A percentile compares a stretch with the other conserved stretches of the same genome.
Conservation (phyloP, 2,113 vertebrate species). For the Hassar affinis region DNA sequence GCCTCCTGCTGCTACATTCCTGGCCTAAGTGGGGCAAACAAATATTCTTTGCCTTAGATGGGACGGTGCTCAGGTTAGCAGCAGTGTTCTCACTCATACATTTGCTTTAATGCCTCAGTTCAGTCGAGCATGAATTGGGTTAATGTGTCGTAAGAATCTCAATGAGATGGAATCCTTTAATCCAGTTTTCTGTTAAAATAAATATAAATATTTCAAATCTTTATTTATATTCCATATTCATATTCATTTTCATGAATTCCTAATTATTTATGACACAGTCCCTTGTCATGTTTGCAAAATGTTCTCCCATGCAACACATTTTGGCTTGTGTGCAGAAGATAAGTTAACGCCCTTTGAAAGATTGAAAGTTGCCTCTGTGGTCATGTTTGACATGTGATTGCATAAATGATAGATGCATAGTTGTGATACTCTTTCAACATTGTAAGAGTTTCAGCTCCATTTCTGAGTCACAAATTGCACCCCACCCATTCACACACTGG, state of each 20-base stretch:
- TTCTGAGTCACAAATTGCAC: neutral
- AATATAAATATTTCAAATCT: neutral
- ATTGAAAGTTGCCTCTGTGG: conserved; percentile 10
- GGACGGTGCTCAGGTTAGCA: conserved; percentile 38
- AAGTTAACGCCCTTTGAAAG: neutral
- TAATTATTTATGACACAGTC: neutral
- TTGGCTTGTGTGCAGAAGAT: neutral
- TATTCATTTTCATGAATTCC: neutral
- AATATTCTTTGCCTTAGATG: conserved; percentile 50
- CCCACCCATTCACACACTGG: conserved; percentile 35
- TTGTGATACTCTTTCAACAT: neutral
- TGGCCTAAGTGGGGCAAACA: conserved; percentile 41
- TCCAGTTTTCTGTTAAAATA: neutral
- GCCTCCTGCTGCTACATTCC: conserved; percentile 36
- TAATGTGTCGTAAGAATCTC: neutral
- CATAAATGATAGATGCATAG: neutral
- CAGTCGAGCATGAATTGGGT: conserved; percentile 2
- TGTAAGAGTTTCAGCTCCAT: conserved; percentile 21
- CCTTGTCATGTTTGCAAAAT: neutral
- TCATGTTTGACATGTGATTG: neutral
- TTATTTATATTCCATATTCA: neutral
- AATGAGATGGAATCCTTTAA: no score
- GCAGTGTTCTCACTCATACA: neutral
- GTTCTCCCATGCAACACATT: neutral
- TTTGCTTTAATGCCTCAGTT: neutral